These are phyloP conservation scores for Xestia c-nigrum DNA, from an alignment of 2,888 invertebrate genomes.

Conservation along the genomic window DNA sequence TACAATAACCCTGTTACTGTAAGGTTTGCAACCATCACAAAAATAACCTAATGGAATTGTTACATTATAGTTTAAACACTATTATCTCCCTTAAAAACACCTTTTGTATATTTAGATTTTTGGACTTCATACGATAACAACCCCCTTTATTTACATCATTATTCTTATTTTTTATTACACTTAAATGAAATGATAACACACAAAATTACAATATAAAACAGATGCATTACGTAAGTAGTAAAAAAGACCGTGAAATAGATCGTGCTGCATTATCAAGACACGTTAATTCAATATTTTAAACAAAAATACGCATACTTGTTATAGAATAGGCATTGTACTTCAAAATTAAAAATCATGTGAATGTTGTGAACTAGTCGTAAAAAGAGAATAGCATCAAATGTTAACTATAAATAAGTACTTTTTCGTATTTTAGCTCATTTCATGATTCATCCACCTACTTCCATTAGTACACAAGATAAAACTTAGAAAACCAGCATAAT, in stretches of 20 bases:
- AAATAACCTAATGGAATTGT: not conserved
- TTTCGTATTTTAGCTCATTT: not conserved
- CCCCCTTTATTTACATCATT: not conserved
- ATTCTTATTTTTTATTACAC: not conserved
- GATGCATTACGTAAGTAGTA: not conserved
- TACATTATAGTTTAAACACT: not conserved
- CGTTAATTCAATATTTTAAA: conserved; percentile 24
- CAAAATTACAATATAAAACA: too few species aligned
- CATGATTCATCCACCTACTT: conserved; percentile 5
- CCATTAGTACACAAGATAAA: not conserved
- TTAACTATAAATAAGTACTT: conserved; percentile 8
- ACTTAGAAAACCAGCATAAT: not conserved
- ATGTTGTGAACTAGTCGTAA: conserved; percentile 55
- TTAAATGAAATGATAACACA: too few species aligned
- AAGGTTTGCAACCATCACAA: not conserved
- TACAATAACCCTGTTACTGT: not conserved
- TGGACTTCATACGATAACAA: not conserved
- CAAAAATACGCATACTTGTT: conserved; percentile 20
- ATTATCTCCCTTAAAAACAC: not conserved
- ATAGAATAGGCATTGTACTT: conserved; percentile 49
- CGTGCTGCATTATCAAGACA: not conserved
- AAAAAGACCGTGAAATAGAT: not conserved
- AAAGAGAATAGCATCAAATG: conserved; percentile 33
- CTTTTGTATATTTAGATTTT: not conserved
- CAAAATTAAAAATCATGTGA: conserved; percentile 22